A percentile compares a stretch with the other conserved stretches of the same genome.
Conservation (phyloP, 2,888 invertebrate genomes). For the Suillia variegata region DNA sequence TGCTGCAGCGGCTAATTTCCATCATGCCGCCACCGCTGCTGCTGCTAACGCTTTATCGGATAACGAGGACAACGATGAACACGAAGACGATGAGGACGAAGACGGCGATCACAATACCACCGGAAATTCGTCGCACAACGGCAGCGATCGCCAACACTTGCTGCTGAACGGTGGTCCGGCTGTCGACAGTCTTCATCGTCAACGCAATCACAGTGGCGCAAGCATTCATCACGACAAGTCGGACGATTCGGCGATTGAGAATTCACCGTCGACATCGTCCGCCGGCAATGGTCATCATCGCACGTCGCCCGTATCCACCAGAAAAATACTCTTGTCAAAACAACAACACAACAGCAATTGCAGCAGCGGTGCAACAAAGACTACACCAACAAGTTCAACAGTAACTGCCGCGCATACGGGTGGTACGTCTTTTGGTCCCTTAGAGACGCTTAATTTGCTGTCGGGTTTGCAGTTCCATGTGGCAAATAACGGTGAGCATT, state of each 20-base stretch:
- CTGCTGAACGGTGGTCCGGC: too few relatives aligned
- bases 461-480: slow-evolving; percentile 74
- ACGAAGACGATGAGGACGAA: slow-evolving; percentile 27
- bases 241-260: slow-evolving; percentile 55
- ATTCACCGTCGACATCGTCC: slow-evolving; percentile 49
- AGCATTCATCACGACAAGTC: slow-evolving; percentile 43
- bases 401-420: slow-evolving; percentile 9
- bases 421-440: slow-evolving; percentile 23
- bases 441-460: slow-evolving; percentile 43
- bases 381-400: too few relatives aligned
- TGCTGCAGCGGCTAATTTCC: slow-evolving; percentile 28
- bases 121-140: slow-evolving; percentile 39
- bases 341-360: too few relatives aligned
- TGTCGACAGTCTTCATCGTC: slow-evolving; percentile 32
- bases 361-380: slow-evolving; percentile 27
- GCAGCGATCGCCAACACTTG: slow-evolving; percentile 37
- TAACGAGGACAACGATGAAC: slow-evolving; percentile 17
- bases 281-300: slow-evolving; percentile 36
- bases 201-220: slow-evolving; percentile 13
- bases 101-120: slow-evolving; percentile 37
- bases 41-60: slow-evolving; percentile 1
- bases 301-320: slow-evolving; percentile 52
- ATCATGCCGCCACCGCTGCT: slow-evolving; percentile 20
- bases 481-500: slow-evolving; percentile 78
- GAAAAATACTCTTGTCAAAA: slow-evolving; percentile 39